phyloP scores from a whole-genome alignment of 2,113 vertebrate genomes.

The Promerops cafer region DNA sequence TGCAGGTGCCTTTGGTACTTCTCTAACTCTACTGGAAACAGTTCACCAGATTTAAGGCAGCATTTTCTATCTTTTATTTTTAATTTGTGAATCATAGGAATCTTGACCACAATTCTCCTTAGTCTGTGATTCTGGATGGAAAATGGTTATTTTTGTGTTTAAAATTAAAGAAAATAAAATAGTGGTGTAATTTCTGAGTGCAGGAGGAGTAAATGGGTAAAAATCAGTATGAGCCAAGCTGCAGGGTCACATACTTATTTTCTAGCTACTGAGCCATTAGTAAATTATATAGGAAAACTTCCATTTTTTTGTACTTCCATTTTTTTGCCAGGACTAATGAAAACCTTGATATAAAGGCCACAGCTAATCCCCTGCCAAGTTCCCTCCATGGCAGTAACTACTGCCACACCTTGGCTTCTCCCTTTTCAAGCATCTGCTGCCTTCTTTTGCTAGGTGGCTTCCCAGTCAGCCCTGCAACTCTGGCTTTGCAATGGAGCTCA shows the following conservation, averaged over 20 bases:
- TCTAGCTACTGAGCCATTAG: background rate
- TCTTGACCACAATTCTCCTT: background rate
- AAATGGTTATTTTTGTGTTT: background rate
- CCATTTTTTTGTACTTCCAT: rapidly evolving
- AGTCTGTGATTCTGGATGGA: background rate
- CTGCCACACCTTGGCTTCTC: background rate
- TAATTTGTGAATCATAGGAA: background rate
- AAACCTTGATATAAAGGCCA: background rate
- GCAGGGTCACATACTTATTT: background rate
- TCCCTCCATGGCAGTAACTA: background rate
- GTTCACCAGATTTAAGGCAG: background rate
- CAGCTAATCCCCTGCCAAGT: background rate
- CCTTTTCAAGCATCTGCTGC: background rate
- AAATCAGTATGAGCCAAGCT: background rate
- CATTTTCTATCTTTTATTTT: background rate
- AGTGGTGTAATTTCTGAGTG: background rate
- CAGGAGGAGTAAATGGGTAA: background rate
- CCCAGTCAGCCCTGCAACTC: background rate
- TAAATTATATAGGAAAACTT: background rate
- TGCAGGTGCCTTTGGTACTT: background rate
- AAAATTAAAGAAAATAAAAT: background rate
- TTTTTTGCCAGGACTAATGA: background rate
- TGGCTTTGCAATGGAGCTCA: background rate
- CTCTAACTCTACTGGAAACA: background rate
- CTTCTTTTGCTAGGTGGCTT: background rate